A percentile compares a stretch with the other conserved stretches of the same genome.
Conservation (phyloP, 2,113 vertebrate species). For the Percina caprodes region DNA sequence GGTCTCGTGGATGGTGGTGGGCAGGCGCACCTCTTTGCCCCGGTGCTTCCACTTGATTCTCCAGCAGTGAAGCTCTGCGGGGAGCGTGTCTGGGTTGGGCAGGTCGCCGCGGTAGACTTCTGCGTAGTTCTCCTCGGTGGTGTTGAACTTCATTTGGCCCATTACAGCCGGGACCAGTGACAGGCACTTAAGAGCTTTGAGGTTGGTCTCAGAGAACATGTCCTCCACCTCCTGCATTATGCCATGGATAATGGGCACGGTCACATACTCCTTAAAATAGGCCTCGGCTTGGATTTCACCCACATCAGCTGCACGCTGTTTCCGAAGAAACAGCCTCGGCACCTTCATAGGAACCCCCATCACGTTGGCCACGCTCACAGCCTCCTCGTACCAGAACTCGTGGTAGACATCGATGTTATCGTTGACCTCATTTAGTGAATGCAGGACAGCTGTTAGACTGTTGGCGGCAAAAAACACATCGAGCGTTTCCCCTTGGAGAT, state of each 20-base stretch:
- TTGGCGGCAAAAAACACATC: conserved; percentile 92
- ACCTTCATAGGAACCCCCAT: conserved; percentile 87
- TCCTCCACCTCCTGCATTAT: conserved; percentile 93
- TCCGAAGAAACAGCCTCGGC: conserved; percentile 86
- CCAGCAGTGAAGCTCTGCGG: conserved; percentile 95
- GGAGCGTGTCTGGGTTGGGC: conserved; percentile 91
- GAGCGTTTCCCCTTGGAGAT: conserved; percentile 89
- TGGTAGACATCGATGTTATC: conserved; percentile 96
- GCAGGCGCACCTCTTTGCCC: conserved; percentile 93
- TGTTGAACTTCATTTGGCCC: conserved; percentile 96
- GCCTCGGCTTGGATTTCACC: conserved; percentile 87
- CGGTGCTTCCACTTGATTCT: conserved; percentile 97
- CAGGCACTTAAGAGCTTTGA: conserved; percentile 92
- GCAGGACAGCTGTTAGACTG: conserved; percentile 91
- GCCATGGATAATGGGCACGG: conserved; percentile 87
- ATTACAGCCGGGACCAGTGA: conserved; percentile 93
- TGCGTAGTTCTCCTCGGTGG: conserved; percentile 89
- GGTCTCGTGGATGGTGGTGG: conserved; percentile 91
- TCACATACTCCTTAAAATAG: conserved; percentile 92
- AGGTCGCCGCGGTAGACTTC: conserved; percentile 91
- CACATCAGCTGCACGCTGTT: conserved; percentile 82
- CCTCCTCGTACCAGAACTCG: conserved; percentile 97
- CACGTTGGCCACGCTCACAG: conserved; percentile 84
- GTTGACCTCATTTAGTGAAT: conserved; percentile 93
- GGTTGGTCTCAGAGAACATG: conserved; percentile 91